These are phyloP conservation scores for Tipula vernalis DNA, from an alignment of 2,888 invertebrate species.

Conservation along the genomic window DNA sequence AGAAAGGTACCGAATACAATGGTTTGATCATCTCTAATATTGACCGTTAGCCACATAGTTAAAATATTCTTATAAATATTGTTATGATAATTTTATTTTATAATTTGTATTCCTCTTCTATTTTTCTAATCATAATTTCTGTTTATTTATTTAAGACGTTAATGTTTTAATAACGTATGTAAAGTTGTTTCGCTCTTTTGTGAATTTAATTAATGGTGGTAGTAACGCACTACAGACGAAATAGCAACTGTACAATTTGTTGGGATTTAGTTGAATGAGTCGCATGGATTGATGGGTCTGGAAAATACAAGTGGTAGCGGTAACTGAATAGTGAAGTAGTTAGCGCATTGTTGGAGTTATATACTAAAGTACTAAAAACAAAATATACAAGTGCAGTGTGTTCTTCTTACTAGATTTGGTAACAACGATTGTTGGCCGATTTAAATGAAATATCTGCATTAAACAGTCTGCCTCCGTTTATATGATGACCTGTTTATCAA, in stretches of 20 bases:
- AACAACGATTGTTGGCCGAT: too few species aligned
- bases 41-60: neutral
- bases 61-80: neutral
- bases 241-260: neutral
- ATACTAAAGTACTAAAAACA: too few species aligned
- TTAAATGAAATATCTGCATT: too few species aligned
- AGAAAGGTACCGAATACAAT: neutral
- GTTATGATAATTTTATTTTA: neutral
- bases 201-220: neutral
- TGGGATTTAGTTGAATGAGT: neutral
- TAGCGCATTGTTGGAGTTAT: too few species aligned
- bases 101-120: neutral
- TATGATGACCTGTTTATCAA: too few species aligned
- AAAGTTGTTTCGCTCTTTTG: neutral
- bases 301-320: too few species aligned
- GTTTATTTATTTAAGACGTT: neutral
- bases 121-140: neutral
- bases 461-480: too few species aligned
- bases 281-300: too few species aligned
- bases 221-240: neutral
- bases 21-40: neutral
- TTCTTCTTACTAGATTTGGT: too few species aligned
- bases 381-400: too few species aligned
- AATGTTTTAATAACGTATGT: neutral
- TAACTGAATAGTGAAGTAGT: too few species aligned